A percentile compares a stretch with the other conserved stretches of the same genome.
phyloP scores from a whole-genome alignment of 2,888 invertebrate genomes.

The Itoplectis maculator region DNA sequence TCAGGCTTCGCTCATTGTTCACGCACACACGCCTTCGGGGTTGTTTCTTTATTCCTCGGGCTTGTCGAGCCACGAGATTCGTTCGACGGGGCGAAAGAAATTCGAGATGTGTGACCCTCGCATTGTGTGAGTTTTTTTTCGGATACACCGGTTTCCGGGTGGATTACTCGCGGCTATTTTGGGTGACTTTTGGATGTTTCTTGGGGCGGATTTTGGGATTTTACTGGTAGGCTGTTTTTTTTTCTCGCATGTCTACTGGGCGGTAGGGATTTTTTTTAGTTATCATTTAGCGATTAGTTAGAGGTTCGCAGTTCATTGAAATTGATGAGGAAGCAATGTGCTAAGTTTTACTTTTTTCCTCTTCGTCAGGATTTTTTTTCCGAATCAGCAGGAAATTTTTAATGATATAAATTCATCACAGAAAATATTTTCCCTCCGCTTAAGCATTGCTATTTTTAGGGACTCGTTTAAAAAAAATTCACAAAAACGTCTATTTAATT shows the following conservation, averaged over 20 bases:
- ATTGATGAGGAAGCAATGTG: no score
- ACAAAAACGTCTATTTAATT: no score
- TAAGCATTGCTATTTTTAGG: neutral
- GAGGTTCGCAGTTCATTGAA: no score
- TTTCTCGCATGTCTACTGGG: neutral
- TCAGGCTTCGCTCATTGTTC: constrained; percentile 56
- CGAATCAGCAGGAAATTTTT: no score
- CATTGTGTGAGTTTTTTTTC: constrained; percentile 20
- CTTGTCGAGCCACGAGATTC: neutral
- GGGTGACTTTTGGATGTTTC: constrained; percentile 21
- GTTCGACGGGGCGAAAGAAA: constrained; percentile 5
- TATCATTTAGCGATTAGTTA: no score
- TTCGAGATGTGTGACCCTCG: constrained; percentile 4
- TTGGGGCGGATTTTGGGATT: constrained; percentile 1
- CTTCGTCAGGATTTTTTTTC: neutral
- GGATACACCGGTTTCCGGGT: constrained; percentile 1
- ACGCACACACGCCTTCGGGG: constrained; percentile 57
- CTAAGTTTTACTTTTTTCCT: no score
- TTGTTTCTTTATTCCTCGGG: neutral
- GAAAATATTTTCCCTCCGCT: neutral
- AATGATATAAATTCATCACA: no score
- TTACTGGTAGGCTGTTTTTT: neutral
- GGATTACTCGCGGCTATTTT: neutral
- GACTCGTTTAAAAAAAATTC: no score
- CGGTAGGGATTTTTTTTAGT: neutral